Evolutionary conservation across 2,113 vertebrate genomes (phyloP).

Genomic region (Pterocles orientalis): DNA sequence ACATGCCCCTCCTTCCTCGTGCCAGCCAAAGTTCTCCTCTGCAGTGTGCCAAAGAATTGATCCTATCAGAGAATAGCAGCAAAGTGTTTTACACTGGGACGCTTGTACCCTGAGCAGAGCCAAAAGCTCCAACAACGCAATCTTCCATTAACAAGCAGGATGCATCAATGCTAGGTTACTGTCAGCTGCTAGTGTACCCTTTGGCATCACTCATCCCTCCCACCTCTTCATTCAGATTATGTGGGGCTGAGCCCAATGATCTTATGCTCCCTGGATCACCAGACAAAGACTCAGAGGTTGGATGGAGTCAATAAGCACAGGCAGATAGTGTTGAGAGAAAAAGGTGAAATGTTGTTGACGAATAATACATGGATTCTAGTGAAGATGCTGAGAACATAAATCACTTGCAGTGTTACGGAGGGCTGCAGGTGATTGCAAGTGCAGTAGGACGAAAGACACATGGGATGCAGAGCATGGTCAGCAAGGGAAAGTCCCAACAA

Average conservation of each 20-base stretch:
- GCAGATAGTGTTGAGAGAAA: not conserved
- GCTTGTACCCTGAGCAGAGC: not conserved
- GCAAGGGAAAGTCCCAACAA: not conserved
- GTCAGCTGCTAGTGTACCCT: not conserved
- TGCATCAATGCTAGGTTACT: not conserved
- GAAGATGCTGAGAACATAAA: not conserved
- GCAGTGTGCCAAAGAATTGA: not conserved
- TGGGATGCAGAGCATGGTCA: not conserved
- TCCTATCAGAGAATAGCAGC: not conserved
- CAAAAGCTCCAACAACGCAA: not conserved
- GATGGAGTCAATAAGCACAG: not conserved
- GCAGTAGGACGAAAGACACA: not conserved
- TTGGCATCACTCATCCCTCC: not conserved
- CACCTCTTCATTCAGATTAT: not conserved
- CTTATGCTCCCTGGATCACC: not conserved
- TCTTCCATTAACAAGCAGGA: not conserved
- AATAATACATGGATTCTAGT: not conserved
- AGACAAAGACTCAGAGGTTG: not conserved
- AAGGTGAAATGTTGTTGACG: not conserved
- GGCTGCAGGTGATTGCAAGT: not conserved
- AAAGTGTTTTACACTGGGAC: not conserved
- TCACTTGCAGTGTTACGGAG: not conserved
- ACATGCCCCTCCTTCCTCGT: not conserved
- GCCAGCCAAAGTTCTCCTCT: not conserved
- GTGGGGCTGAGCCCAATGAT: not conserved